Evolutionary conservation across 2,888 invertebrate species (phyloP).

Genomic region (Sesia apiformis): DNA sequence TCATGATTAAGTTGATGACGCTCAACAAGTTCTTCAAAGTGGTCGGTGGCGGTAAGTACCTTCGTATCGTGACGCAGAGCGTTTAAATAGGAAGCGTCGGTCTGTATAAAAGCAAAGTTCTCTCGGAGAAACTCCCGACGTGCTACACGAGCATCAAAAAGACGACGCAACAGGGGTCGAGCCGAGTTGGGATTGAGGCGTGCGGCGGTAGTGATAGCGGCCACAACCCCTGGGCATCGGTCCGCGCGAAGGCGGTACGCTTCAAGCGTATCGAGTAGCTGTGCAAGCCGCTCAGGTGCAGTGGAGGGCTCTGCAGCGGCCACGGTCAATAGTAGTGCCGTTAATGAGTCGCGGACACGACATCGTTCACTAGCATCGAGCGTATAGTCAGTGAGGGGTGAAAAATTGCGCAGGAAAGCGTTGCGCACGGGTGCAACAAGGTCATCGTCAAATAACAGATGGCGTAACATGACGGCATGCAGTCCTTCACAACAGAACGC

Average conservation of each 20-base stretch:
- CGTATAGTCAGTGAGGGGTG: conserved; percentile 30
- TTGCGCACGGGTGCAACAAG: conserved; percentile 16
- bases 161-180: conserved; percentile 16
- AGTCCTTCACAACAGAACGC: conserved; percentile 39
- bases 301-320: conserved; percentile 8
- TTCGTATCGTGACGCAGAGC: conserved; percentile 33
- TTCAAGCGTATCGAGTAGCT: background rate
- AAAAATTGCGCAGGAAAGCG: conserved; percentile 29
- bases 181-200: conserved; percentile 15
- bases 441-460: conserved; percentile 20
- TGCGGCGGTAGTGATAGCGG: conserved; percentile 19
- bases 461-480: conserved; percentile 39
- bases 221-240: conserved; percentile 17
- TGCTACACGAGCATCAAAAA: conserved; percentile 28
- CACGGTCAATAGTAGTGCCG: conserved; percentile 16
- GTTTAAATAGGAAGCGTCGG: conserved; percentile 38
- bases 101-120: conserved; percentile 27
- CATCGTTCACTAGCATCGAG: conserved; percentile 24
- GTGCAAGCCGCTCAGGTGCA: background rate
- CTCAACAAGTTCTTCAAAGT: conserved; percentile 16
- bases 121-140: conserved; percentile 30
- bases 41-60: conserved; percentile 18
- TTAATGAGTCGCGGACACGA: conserved; percentile 16
- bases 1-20: conserved; percentile 17
- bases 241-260: background rate